Evolutionary conservation across 2,888 invertebrate genomes (phyloP), one percentile per base, ranked within the genome.

Genomic region (Drosophila leonis): DNA sequence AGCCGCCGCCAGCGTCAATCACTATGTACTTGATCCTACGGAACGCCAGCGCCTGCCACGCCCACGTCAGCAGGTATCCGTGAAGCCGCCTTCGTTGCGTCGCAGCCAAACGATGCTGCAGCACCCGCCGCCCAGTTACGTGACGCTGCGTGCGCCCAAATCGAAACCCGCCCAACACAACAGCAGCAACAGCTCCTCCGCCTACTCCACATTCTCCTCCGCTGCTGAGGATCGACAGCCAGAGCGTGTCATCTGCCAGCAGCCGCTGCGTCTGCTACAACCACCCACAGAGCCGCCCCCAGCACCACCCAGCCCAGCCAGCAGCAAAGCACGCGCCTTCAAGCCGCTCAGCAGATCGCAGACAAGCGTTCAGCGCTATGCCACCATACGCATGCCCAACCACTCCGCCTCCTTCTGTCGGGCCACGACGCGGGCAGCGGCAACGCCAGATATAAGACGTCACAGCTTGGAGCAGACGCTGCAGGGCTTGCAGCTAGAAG

Each of bases 51-150:
- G 90, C 1, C 78, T 85, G 51, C 87, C 90, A 42, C 89, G 92
- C 20, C 92, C 92, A 4, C 83, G 92, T 0, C 92, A 93, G 65
- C 91, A 92, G 52, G 59, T 92, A 18, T 92, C 92, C 1, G 79
- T 88, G 31, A 88, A 91, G 69, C 85, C 92, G 10, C 88, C 89
- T 13, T 83, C 90, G 49, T 62, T 93, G 55, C 90, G 91, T 42
- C 88, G 93, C 64, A 93, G 93, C 0, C 92, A 93, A 57, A 93
- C 93, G 2, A 92, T 93, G 83, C 46, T 80, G 80, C 80, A 75
- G 31, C 67, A 74, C 9, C 60, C 41, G 2, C 65, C 71, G 4
- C 88, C 86, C 70, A 84, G 75, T 15, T 87, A 84, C 33, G 82
- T 51, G 12, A 87, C 88, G 8, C 33, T 88, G 55, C 65, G 83